Base-by-base conservation (phyloP, 1,140 invertebrate species). In the Ostrea denselamellosa region DNA sequence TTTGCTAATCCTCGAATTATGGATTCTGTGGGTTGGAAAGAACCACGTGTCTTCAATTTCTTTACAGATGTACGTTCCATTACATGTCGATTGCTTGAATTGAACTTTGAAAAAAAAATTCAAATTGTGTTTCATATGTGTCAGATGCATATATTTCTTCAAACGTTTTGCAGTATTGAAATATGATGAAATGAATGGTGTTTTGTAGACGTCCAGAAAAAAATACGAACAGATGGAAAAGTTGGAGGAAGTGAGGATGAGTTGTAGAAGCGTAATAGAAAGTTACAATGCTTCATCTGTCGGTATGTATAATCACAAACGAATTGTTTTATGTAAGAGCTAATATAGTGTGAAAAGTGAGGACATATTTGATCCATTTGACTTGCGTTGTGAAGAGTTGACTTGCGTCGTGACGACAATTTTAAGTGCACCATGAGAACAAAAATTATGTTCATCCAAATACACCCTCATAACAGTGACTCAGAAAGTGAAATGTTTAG, bases 211-310 rank as follows among this genome's bases (percentile, higher is more conserved):
- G 25, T 77, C 68, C 8, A 77, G 68, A 77, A 77, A 17, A 8
- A 77, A 77, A 34, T 77, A 77, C 25, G 68, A 77, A 17, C 68
- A 77, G 14, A 77, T 77, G 68, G 68, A 77, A 17, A 77, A 77
- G 17, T 77, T 77, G 14, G 68, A 77, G 28, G 25, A 25, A 1
- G 68, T 8, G 25, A 34, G 25, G 12, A 2, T 17, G 25, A 77
- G 5, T 34, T 77, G 68, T 25, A 22, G 8, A 34, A 77, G 28
- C 10, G 25, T 25, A 0, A 77, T 77, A 77, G 28, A 77, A 22
- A 77, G 68, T 34, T 77, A 34, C 25, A 17, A 28, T 25, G 56
- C 56, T 19, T 62, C 56, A n/a, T 62, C 14, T 62, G 19, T 19
- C 56, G n/a, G 56, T 62, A 62, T 19, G 56, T 62, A 62, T 44